These are phyloP conservation scores for Campoletis raptor DNA, from an alignment of 2,888 invertebrate species.

Conservation along the genomic window DNA sequence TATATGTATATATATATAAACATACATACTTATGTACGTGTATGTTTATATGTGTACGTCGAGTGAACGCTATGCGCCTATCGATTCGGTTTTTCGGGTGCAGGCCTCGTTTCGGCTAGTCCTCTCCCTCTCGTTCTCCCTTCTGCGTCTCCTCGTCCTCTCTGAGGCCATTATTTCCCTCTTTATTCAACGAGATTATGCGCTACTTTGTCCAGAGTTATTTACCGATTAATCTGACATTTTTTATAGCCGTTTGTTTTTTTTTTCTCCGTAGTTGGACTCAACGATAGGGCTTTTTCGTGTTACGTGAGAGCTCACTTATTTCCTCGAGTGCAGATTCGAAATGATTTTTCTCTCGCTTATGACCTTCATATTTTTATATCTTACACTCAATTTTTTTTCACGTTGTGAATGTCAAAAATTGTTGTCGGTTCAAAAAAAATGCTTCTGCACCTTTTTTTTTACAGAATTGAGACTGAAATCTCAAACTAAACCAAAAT, in stretches of 20 bases:
- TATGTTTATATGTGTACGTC: constrained; percentile 63
- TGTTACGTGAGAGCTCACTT: neutral
- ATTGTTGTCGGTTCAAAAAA: too few species aligned
- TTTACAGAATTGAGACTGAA: neutral
- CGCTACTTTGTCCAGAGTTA: constrained; percentile 57
- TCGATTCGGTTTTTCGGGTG: constrained; percentile 84
- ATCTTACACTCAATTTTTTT: too few species aligned
- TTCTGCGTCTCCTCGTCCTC: constrained; percentile 34
- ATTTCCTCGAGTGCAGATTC: neutral
- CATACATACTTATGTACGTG: constrained; percentile 49
- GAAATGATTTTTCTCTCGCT: neutral
- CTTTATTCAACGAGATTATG: constrained; percentile 55
- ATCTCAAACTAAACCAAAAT: neutral
- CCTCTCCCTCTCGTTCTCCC: constrained; percentile 36
- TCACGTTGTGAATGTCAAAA: too few species aligned
- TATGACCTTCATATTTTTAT: neutral
- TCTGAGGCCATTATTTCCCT: constrained; percentile 48
- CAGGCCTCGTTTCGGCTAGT: constrained; percentile 81
- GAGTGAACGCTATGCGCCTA: constrained; percentile 81
- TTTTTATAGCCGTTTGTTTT: constrained; percentile 13
- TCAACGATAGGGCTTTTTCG: neutral
- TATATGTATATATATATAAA: constrained; percentile 12
- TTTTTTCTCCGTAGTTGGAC: neutral
- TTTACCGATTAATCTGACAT: constrained; percentile 50
- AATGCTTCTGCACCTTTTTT: too few species aligned